Percentiles rank a stretch among this genome's conserved stretches.
Evolutionary conservation across 2,888 invertebrate species (phyloP).

Genomic region (Norana najaformis): DNA sequence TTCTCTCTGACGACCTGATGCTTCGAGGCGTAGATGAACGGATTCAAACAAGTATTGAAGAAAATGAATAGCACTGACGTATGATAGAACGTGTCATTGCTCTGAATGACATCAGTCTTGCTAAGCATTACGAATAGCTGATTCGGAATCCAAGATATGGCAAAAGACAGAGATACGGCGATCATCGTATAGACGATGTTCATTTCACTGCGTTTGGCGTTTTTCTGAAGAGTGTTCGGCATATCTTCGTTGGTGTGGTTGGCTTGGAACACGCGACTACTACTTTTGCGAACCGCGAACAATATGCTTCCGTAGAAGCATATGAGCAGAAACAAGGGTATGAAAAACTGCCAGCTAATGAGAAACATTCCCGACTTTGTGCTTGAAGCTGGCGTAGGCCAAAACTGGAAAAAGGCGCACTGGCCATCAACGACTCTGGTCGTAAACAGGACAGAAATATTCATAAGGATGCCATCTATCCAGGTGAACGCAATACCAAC

Average conservation of each 20-base stretch:
- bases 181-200: not conserved
- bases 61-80: not conserved
- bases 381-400: not conserved
- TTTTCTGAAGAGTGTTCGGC: not conserved
- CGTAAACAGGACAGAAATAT: not conserved
- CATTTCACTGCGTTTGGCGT: not conserved
- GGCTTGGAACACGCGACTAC: not conserved
- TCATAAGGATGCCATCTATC: not conserved
- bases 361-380: not conserved
- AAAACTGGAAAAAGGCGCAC: not conserved
- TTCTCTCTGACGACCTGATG: not conserved
- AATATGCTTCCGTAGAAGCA: not conserved
- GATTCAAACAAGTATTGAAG: constrained; percentile 20
- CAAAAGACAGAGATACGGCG: not conserved
- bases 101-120: not conserved
- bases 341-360: constrained; percentile 5
- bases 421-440: not conserved
- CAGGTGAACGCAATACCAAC: not conserved
- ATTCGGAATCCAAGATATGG: not conserved
- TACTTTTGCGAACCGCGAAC: not conserved
- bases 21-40: constrained; percentile 9
- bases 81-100: not conserved
- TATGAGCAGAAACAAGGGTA: not conserved
- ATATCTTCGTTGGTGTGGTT: not conserved
- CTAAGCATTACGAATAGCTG: not conserved